These are phyloP conservation scores for Heteromormyrus szaboi DNA, from an alignment of 2,797 vertebrate genomes.

Conservation along the genomic window DNA sequence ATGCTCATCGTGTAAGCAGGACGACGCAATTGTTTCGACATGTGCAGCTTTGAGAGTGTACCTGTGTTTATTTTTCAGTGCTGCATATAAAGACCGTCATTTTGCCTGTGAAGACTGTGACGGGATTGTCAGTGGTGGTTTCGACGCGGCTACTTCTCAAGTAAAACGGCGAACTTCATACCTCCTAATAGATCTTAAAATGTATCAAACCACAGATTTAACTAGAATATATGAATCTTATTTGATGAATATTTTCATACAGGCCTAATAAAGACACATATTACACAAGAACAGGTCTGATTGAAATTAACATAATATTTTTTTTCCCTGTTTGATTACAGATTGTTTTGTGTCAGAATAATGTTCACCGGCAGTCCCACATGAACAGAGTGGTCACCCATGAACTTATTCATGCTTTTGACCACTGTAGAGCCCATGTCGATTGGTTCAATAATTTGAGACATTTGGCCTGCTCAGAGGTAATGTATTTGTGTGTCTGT, in stretches of 20 bases:
- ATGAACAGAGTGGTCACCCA: conserved; percentile 92
- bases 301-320: neutral
- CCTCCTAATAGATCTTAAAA: neutral
- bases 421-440: conserved; percentile 89
- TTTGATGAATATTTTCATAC: neutral
- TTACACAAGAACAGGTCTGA: neutral
- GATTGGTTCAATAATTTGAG: conserved; percentile 87
- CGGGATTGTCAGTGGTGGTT: conserved; percentile 84
- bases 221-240: neutral
- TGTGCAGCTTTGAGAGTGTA: neutral
- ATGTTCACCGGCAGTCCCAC: conserved; percentile 80
- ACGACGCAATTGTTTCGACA: neutral
- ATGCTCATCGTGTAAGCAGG: neutral
- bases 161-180: conserved; percentile 49
- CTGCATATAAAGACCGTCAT: conserved; percentile 78
- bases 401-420: conserved; percentile 91
- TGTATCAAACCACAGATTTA: neutral
- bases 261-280: neutral
- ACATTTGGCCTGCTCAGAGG: conserved; percentile 93
- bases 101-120: conserved; percentile 93
- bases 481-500: conserved; percentile 47
- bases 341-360: conserved; percentile 98
- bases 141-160: conserved; percentile 84
- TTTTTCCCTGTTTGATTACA: conserved; percentile 39
- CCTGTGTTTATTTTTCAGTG: conserved; percentile 50